Conservation (phyloP, 2,888 invertebrate species). For the Nyleta sp. region DNA sequence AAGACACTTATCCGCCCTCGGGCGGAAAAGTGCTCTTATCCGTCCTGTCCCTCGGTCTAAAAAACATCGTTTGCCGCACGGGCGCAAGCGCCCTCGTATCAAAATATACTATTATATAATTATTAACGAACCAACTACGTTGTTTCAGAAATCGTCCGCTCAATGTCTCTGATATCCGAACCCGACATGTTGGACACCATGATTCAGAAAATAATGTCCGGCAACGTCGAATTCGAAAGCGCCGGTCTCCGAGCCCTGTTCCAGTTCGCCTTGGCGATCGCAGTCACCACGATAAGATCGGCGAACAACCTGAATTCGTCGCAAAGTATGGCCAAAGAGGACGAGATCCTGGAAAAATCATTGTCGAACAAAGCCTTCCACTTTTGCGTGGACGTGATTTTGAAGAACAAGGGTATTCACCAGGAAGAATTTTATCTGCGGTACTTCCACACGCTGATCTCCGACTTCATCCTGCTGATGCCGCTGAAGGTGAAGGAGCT, state of each 20-base stretch:
- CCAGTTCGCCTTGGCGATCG: constrained; percentile 88
- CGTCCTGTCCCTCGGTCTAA: no score
- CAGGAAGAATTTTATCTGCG: constrained; percentile 92
- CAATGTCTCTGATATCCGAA: constrained; percentile 78
- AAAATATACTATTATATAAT: no score
- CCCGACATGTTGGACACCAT: constrained; percentile 83
- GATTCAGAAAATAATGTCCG: constrained; percentile 85
- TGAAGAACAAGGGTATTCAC: constrained; percentile 88
- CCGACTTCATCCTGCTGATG: constrained; percentile 96
- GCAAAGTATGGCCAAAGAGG: constrained; percentile 87
- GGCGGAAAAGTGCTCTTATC: no score
- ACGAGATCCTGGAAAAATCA: constrained; percentile 91
- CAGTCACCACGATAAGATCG: constrained; percentile 86
- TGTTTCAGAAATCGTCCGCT: constrained; percentile 77
- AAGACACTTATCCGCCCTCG: no score
- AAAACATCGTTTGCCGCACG: no score
- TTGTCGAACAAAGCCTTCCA: constrained; percentile 91
- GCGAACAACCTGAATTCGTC: constrained; percentile 84
- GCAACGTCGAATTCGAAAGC: constrained; percentile 83
- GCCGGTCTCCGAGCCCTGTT: constrained; percentile 85
- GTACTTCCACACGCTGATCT: constrained; percentile 92
- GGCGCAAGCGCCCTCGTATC: no score
- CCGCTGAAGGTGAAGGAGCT: constrained; percentile 94
- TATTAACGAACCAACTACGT: background rate
- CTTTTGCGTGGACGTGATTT: constrained; percentile 88